Base-by-base conservation (phyloP, 2,113 vertebrate genomes). In the Amazona vittata region DNA sequence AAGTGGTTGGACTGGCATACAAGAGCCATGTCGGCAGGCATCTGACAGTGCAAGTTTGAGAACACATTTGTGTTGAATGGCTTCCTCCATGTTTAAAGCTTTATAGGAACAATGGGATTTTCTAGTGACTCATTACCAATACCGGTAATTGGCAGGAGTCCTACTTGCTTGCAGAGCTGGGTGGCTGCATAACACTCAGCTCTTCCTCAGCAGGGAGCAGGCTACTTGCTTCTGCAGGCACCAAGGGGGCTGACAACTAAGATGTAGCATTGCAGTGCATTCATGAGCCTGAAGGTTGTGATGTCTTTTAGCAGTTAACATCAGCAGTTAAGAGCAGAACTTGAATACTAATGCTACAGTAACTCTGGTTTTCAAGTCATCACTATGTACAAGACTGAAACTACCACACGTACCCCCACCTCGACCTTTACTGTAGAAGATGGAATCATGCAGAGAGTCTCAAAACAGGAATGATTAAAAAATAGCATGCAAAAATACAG, bases 131-230 rank as follows among this genome's bases (percentile, higher is more conserved):
- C 7, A 1, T 71, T 76, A 22, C 28, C 15, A 11, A 3, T 17
- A 3, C 3, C 0, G 1, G 12, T 1, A 6, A 50, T 21, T 1
- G 1, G 17, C 26, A 7, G 3, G 15, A 10, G 5, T 8, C n/a
- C 43, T 49, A 57, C 28, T 20, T 65, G 68, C 44, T n/a, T 22
- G 62, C 4, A 1, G 74, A 68, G 44, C 6, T 0, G 19, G 9
- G 41, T 6, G 84, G n/a, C 53, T 71, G 37, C 16, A 5, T 35
- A 33, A 29, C 44, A 25, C 19, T n/a, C 80, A 16, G 28, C 57
- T 41, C 52, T 18, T 82, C 75, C 63, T 28, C 68, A 37, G 59
- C 43, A 24, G 57, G 59, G 21, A 68, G 63, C 62, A 19, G 62
- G 65, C 19, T 11, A 1, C 55, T 25, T 12, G 29, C 55, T 70